Evolutionary conservation across 2,888 invertebrate genomes (phyloP).

Genomic region (Synergus japonicus): DNA sequence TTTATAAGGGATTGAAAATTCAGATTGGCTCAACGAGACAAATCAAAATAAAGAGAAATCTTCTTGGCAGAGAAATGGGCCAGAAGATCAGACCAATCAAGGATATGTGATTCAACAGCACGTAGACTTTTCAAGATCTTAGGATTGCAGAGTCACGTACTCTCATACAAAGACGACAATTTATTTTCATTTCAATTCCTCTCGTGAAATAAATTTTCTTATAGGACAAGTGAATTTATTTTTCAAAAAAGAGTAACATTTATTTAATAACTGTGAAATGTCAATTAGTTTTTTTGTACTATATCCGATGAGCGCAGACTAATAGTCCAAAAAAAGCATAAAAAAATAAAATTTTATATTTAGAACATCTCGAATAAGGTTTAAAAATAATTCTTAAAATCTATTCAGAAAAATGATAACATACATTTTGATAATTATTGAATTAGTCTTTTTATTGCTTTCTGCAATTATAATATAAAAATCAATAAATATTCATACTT

Average conservation of each 20-base stretch:
- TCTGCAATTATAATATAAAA: conserved; percentile 9
- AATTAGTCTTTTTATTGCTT: conserved; percentile 9
- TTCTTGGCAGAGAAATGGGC: background rate
- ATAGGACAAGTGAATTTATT: background rate
- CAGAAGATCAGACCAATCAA: background rate
- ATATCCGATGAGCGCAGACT: background rate
- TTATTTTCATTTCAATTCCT: background rate
- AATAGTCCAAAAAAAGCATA: background rate
- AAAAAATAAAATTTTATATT: background rate
- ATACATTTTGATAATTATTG: background rate
- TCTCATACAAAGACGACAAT: background rate
- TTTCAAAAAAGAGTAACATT: background rate
- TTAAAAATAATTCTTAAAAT: too few relatives aligned
- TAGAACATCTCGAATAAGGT: too few relatives aligned
- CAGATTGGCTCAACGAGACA: background rate
- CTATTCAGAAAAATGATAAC: background rate
- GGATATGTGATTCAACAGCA: background rate
- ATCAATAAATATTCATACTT: background rate
- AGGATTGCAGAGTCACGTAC: background rate
- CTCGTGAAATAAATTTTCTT: background rate
- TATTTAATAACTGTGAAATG: background rate
- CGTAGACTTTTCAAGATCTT: background rate
- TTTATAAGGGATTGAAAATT: background rate
- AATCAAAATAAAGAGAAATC: background rate
- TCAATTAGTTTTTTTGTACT: background rate